phyloP scores from a whole-genome alignment of 2,797 vertebrate genomes.

The Rhynchotus rufescens region DNA sequence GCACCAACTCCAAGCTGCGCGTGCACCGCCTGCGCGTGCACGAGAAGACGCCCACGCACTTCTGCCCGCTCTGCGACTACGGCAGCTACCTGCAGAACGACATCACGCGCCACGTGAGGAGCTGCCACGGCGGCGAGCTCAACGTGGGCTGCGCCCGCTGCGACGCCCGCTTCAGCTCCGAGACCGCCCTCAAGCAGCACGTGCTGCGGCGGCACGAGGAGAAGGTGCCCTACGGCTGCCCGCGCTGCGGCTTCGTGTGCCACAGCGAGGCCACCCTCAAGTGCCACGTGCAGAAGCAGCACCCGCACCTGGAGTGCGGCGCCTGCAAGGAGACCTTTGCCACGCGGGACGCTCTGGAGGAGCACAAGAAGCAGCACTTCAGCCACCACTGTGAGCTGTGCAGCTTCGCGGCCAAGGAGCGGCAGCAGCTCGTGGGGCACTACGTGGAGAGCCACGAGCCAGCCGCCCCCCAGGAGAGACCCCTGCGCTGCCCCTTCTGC shows the following conservation, averaged over 20 bases:
- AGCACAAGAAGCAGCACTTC: constrained; percentile 85
- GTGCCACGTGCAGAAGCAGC: constrained; percentile 86
- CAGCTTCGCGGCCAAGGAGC: constrained; percentile 87
- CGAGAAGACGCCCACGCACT: constrained; percentile 89
- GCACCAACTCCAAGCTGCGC: constrained; percentile 90
- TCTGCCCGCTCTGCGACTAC: constrained; percentile 92
- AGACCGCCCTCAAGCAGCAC: constrained; percentile 91
- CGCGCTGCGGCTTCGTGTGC: constrained; percentile 82
- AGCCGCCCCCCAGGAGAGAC: constrained; percentile 61
- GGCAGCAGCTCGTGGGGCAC: constrained; percentile 87
- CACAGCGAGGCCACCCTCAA: constrained; percentile 82
- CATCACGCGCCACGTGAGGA: constrained; percentile 88
- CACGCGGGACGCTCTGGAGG: constrained; percentile 80
- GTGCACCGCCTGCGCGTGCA: constrained; percentile 91
- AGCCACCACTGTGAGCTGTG: constrained; percentile 89
- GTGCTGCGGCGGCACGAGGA: constrained; percentile 85
- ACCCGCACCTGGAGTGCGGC: constrained; percentile 81
- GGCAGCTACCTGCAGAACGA: constrained; percentile 90
- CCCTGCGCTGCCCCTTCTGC: constrained; percentile 88
- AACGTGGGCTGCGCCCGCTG: constrained; percentile 86
- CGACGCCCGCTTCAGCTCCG: constrained; percentile 89
- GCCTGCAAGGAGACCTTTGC: constrained; percentile 83
- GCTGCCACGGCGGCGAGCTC: constrained; percentile 89
- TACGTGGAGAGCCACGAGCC: constrained; percentile 88
- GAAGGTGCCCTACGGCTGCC: constrained; percentile 75